Percentiles rank a stretch among this genome's conserved stretches.
These are phyloP conservation scores for Microctonus hyperodae DNA, from an alignment of 2,888 invertebrate species.

Conservation along the genomic window DNA sequence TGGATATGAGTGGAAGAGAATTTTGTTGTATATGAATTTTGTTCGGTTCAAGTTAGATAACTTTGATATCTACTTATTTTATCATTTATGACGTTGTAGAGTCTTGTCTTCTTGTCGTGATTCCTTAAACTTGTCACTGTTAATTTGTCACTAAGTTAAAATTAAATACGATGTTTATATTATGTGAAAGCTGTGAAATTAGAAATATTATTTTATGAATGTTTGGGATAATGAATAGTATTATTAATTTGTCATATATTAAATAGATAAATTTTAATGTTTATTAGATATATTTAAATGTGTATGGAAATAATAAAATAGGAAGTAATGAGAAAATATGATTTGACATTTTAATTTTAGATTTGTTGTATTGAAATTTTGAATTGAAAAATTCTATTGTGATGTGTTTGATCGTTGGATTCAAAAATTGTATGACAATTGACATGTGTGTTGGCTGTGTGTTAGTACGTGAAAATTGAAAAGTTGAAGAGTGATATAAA, in stretches of 20 bases:
- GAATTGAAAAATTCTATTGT: neutral
- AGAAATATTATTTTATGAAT: no score
- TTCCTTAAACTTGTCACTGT: neutral
- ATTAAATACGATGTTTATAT: neutral
- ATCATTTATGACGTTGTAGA: neutral
- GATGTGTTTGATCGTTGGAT: no score
- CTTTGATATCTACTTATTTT: neutral
- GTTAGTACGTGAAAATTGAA: conserved; percentile 2
- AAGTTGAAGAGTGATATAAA: neutral
- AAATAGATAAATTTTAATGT: no score
- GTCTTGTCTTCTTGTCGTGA: neutral
- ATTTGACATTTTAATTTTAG: neutral
- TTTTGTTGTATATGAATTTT: neutral
- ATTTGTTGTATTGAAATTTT: neutral
- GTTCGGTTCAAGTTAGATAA: neutral
- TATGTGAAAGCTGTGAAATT: no score
- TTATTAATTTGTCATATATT: no score
- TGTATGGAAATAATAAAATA: no score
- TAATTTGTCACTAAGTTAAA: neutral
- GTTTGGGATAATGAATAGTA: no score
- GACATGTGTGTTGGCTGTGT: neutral
- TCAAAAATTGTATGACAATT: neutral
- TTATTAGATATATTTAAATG: no score
- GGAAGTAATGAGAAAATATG: no score
- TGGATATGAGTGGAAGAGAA: neutral